Percentiles rank a stretch among this genome's conserved stretches.
These are phyloP conservation scores for Ceriagrion tenellum DNA, from an alignment of 2,888 invertebrate species.

Conservation along the genomic window DNA sequence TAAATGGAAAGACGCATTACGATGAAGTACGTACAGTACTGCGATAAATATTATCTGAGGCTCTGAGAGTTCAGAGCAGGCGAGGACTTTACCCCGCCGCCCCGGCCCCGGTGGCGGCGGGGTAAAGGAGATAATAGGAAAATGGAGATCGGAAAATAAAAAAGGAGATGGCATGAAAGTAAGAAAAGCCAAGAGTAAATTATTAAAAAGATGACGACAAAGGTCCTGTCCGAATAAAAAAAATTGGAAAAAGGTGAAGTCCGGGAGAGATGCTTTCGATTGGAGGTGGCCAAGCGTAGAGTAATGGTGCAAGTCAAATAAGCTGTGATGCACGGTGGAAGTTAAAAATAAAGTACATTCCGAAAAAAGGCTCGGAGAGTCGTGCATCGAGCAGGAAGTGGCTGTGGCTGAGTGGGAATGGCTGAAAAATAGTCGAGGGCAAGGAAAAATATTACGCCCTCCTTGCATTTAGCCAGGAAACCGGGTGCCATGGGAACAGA, in stretches of 20 bases:
- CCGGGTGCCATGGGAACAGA: neutral
- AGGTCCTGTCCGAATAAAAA: no score
- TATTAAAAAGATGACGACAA: neutral
- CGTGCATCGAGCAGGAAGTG: neutral
- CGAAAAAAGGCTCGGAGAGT: neutral
- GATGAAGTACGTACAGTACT: no score
- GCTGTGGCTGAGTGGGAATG: neutral
- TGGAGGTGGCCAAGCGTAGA: neutral
- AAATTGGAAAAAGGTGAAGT: neutral
- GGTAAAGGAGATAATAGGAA: no score
- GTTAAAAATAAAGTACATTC: neutral
- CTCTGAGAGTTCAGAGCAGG: no score
- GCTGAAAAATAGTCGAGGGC: neutral
- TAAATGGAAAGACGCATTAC: no score
- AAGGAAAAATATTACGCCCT: neutral
- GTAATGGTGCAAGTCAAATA: neutral
- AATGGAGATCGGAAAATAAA: no score
- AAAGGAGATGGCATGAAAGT: neutral
- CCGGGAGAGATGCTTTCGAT: neutral
- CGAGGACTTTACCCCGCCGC: no score
- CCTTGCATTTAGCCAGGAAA: neutral
- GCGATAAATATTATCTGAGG: no score
- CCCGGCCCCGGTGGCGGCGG: no score
- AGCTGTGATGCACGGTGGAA: neutral
- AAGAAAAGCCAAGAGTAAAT: neutral